These are phyloP conservation scores for Muscicapa adusta DNA, from an alignment of 2,113 vertebrate genomes.

Conservation along the genomic window DNA sequence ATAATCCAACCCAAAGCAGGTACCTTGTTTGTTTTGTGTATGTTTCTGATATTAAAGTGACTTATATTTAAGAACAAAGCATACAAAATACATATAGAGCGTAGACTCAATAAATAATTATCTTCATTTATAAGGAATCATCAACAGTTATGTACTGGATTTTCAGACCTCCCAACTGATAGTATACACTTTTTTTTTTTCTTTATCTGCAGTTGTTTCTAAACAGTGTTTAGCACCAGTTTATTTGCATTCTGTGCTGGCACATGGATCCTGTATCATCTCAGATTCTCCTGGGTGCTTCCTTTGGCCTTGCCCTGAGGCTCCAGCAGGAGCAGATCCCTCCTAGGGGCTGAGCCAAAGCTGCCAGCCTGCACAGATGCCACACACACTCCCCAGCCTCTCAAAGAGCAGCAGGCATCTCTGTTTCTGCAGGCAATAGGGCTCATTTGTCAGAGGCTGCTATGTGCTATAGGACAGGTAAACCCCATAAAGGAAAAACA, in stretches of 20 bases:
- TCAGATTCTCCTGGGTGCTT: not conserved
- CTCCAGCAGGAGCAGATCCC: not conserved
- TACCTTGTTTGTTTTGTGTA: not conserved
- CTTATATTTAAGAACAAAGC: not conserved
- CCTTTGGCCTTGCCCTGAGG: not conserved
- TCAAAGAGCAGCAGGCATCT: not conserved
- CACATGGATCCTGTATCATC: not conserved
- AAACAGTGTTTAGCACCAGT: not conserved
- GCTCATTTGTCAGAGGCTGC: not conserved
- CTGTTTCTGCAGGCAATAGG: not conserved
- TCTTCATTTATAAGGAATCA: not conserved
- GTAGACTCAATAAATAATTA: not conserved
- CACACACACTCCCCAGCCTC: not conserved
- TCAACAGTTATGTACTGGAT: not conserved
- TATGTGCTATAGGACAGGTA: not conserved
- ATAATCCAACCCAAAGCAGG: not conserved
- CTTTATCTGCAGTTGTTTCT: not conserved
- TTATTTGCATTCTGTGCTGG: not conserved
- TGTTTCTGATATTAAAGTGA: not conserved
- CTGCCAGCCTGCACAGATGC: constrained; percentile 1
- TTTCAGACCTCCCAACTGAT: not conserved
- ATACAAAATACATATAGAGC: not conserved
- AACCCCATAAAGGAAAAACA: not conserved
- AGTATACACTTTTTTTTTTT: not conserved
- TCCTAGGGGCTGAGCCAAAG: not conserved